Evolutionary conservation across 2,888 invertebrate genomes (phyloP).

Genomic region (Hemicrepidius hirtus): DNA sequence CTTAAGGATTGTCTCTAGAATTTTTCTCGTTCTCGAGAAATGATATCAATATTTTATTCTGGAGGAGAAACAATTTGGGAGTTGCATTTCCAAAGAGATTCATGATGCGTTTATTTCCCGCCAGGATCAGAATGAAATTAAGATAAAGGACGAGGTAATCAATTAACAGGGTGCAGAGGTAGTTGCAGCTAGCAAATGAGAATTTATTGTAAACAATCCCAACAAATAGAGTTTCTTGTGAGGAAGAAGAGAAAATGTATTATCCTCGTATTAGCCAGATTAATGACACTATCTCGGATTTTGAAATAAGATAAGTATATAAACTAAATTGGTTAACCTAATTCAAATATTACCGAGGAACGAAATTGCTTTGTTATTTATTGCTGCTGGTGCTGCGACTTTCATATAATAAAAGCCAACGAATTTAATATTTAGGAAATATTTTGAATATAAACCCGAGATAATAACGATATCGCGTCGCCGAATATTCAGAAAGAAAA

Average conservation of each 20-base stretch:
- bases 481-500: neutral
- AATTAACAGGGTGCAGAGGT: conserved; percentile 32
- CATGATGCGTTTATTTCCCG: neutral
- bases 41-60: too few relatives aligned
- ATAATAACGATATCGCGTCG: neutral
- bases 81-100: neutral
- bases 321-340: conserved; percentile 25
- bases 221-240: conserved; percentile 39
- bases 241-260: conserved; percentile 36
- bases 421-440: conserved; percentile 4
- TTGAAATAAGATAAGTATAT: conserved; percentile 32
- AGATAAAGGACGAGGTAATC: conserved; percentile 36
- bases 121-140: conserved; percentile 33
- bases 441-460: neutral
- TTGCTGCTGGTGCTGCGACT: conserved; percentile 1
- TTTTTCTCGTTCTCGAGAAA: too few relatives aligned
- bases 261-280: conserved; percentile 43
- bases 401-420: conserved; percentile 6
- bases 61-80: too few relatives aligned
- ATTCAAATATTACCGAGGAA: conserved; percentile 28
- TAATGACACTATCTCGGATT: conserved; percentile 40
- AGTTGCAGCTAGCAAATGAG: conserved; percentile 32
- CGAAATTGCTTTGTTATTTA: conserved; percentile 24
- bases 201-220: conserved; percentile 43
- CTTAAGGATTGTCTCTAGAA: too few relatives aligned